Percentiles rank a stretch among this genome's conserved stretches.
Conservation (phyloP, 2,888 invertebrate genomes). For the Augochlorella aurata region DNA sequence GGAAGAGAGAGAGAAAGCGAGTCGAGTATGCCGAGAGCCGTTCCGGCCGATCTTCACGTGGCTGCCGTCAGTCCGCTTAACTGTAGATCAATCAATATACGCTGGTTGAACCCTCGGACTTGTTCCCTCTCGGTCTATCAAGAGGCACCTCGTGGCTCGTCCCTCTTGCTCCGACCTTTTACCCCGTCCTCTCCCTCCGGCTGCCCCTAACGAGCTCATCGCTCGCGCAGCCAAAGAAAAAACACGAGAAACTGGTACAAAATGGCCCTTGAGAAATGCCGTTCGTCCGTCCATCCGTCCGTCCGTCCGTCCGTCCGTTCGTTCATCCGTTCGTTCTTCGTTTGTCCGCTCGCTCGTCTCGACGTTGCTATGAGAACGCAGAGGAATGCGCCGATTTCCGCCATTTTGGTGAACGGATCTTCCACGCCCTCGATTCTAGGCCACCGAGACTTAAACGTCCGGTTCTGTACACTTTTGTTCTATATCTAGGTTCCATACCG, state of each 20-base stretch:
- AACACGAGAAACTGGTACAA: slow-evolving; percentile 77
- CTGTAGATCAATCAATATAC: slow-evolving; percentile 80
- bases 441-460: too few species aligned
- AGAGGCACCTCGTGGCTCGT: slow-evolving; percentile 7
- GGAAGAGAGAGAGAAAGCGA: slow-evolving; percentile 20
- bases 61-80: slow-evolving; percentile 75
- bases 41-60: slow-evolving; percentile 67
- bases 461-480: too few species aligned
- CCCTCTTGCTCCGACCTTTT: slow-evolving; percentile 53
- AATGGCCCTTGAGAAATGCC: slow-evolving; percentile 77
- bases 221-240: slow-evolving; percentile 71
- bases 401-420: slow-evolving; percentile 35
- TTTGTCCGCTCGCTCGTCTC: neutral
- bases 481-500: too few species aligned
- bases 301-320: slow-evolving; percentile 30
- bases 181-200: slow-evolving; percentile 62
- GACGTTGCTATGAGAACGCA: slow-evolving; percentile 30
- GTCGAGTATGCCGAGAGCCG: slow-evolving; percentile 7
- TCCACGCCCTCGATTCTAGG: neutral
- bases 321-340: neutral
- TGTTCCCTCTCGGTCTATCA: slow-evolving; percentile 18
- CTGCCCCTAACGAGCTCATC: slow-evolving; percentile 78
- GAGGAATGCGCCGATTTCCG: slow-evolving; percentile 38
- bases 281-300: slow-evolving; percentile 54
- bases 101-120: slow-evolving; percentile 68